Conservation (phyloP, 2,888 invertebrate genomes). For the Zonitis immaculata region DNA sequence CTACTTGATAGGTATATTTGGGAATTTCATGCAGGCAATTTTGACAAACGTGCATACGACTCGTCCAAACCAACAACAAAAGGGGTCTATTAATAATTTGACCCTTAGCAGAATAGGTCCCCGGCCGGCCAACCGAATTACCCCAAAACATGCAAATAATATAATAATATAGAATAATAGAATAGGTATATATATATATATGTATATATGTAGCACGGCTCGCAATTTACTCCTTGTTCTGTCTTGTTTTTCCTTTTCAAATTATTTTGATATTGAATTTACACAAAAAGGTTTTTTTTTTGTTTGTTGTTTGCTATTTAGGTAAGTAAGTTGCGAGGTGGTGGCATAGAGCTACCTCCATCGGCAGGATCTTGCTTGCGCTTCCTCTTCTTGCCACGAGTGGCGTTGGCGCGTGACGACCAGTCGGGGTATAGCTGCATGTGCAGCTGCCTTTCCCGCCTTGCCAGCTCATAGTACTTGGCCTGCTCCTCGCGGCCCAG, state of each 20-base stretch:
- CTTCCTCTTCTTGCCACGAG: slow-evolving; percentile 99
- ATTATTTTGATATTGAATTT: too few species aligned
- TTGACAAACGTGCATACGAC: slow-evolving; percentile 43
- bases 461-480: slow-evolving; percentile 99
- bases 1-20: too few species aligned
- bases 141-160: slow-evolving; percentile 41
- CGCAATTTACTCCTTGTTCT: slow-evolving; percentile 34
- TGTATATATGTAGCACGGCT: slow-evolving; percentile 32
- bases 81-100: slow-evolving; percentile 27
- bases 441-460: slow-evolving; percentile 99
- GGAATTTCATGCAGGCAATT: slow-evolving; percentile 39
- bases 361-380: slow-evolving; percentile 96
- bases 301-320: too few species aligned
- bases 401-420: too few species aligned
- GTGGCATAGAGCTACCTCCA: slow-evolving; percentile 73
- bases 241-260: too few species aligned
- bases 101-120: slow-evolving; percentile 49
- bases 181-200: slow-evolving; percentile 36
- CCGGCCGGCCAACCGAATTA: slow-evolving; percentile 49
- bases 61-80: slow-evolving; percentile 36
- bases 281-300: too few species aligned
- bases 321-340: slow-evolving; percentile 43
- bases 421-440: slow-evolving; percentile 99
- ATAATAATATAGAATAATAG: slow-evolving; percentile 37
- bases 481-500: slow-evolving; percentile 99